Percentiles rank a stretch among this genome's conserved stretches.
These are phyloP conservation scores for Arizona elegans DNA, from an alignment of 2,113 vertebrate genomes.

Conservation along the genomic window DNA sequence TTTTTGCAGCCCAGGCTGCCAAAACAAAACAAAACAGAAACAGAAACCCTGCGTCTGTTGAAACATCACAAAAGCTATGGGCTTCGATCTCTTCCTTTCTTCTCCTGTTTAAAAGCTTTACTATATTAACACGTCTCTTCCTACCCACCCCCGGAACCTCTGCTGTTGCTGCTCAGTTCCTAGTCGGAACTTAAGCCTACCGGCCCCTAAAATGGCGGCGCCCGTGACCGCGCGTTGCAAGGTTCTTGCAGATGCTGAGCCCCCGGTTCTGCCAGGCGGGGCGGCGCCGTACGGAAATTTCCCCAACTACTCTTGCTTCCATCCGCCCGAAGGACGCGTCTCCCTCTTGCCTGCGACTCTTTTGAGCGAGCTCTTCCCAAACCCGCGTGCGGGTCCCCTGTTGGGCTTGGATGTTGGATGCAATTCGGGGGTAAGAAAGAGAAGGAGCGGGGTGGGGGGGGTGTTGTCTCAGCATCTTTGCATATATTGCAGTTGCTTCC, in stretches of 20 bases:
- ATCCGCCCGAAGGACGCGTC: constrained; percentile 84
- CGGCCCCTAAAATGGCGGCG: constrained; percentile 56
- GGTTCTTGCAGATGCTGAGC: accelerated
- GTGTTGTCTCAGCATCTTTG: not conserved
- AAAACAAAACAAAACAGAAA: not conserved
- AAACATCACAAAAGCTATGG: not conserved
- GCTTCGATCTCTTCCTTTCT: not conserved
- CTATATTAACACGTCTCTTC: accelerated
- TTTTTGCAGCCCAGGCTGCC: not conserved
- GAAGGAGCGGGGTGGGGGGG: no score
- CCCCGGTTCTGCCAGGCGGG: constrained; percentile 68
- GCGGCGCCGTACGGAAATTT: constrained; percentile 90
- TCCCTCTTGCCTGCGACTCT: constrained; percentile 77
- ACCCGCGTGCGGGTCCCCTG: constrained; percentile 47
- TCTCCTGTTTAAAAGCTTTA: not conserved
- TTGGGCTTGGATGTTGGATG: constrained; percentile 90
- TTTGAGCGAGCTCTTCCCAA: constrained; percentile 70
- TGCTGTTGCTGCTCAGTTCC: not conserved
- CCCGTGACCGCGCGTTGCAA: accelerated
- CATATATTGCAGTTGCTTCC: not conserved
- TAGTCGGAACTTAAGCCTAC: accelerated
- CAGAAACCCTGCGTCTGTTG: not conserved
- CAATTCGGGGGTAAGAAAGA: constrained; percentile 85
- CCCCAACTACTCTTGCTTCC: constrained; percentile 87
- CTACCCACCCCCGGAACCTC: not conserved